phyloP scores from a whole-genome alignment of 2,888 invertebrate genomes.

The Liposcelis brunnea region DNA sequence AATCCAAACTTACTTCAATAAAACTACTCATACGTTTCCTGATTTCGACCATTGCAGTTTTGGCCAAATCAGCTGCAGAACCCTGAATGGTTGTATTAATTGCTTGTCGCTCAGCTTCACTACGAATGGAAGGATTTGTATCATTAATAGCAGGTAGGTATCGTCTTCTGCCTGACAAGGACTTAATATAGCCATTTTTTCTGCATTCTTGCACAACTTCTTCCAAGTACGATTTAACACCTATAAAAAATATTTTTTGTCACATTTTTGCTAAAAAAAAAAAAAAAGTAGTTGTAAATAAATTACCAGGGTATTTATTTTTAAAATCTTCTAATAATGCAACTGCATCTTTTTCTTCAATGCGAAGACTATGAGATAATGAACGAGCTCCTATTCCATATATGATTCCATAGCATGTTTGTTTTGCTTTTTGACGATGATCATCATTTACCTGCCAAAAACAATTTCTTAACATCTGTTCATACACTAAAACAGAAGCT shows the following conservation, averaged over 20 bases:
- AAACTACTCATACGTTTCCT: conserved; percentile 29
- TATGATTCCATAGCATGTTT: conserved; percentile 90
- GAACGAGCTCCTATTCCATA: conserved; percentile 88
- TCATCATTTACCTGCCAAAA: conserved; percentile 45
- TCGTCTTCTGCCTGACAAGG: conserved; percentile 60
- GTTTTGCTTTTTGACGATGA: conserved; percentile 72
- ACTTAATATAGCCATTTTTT: conserved; percentile 62
- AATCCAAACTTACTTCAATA: conserved; percentile 10
- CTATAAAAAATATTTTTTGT: conserved; percentile 19
- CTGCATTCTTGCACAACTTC: conserved; percentile 44
- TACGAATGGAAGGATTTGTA: conserved; percentile 36
- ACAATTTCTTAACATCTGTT: too few species aligned
- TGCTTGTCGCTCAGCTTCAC: conserved; percentile 86
- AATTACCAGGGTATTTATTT: conserved; percentile 43
- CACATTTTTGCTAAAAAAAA: too few species aligned
- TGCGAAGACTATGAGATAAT: conserved; percentile 59
- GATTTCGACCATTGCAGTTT: conserved; percentile 71
- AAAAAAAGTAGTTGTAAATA: background rate
- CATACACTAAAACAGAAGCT: too few species aligned
- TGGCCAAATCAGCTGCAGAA: conserved; percentile 90
- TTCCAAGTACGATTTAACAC: conserved; percentile 43
- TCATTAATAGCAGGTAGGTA: conserved; percentile 60
- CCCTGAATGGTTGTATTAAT: conserved; percentile 93
- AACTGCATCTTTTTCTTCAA: conserved; percentile 57
- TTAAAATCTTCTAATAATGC: conserved; percentile 68